Evolutionary conservation across 2,797 vertebrate species (phyloP).

Genomic region (Manis javanica): DNA sequence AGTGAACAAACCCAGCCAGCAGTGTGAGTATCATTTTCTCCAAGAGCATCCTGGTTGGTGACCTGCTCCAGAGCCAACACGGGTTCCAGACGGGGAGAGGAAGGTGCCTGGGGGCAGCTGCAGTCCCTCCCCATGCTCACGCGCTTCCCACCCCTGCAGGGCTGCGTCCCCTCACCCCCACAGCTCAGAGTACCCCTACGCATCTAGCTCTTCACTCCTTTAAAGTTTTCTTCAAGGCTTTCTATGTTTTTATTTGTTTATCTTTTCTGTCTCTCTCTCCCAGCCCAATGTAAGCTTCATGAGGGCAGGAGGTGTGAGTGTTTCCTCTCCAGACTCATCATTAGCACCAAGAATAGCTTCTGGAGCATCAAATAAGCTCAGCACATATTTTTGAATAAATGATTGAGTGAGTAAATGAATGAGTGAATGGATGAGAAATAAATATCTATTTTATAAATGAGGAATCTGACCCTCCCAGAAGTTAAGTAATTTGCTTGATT

Average conservation of each 20-base stretch:
- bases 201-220: background rate
- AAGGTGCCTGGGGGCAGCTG: no score
- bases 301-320: background rate
- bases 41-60: no score
- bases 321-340: background rate
- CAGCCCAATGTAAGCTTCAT: background rate
- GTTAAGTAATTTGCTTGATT: background rate
- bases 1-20: background rate
- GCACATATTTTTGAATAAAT: background rate
- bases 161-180: fast-evolving
- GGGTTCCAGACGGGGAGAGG: background rate
- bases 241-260: background rate
- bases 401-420: background rate
- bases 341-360: background rate
- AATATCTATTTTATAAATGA: background rate
- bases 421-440: background rate
- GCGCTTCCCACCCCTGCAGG: fast-evolving
- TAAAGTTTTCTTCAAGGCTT: background rate
- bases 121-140: background rate
- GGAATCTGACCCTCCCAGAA: background rate
- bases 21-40: no score
- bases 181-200: fast-evolving
- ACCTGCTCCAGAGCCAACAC: background rate
- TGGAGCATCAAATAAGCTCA: background rate
- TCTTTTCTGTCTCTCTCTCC: background rate